A percentile compares a stretch with the other conserved stretches of the same genome.
Conservation (phyloP, 1,140 invertebrate species). For the Drosophila malerkotliana region DNA sequence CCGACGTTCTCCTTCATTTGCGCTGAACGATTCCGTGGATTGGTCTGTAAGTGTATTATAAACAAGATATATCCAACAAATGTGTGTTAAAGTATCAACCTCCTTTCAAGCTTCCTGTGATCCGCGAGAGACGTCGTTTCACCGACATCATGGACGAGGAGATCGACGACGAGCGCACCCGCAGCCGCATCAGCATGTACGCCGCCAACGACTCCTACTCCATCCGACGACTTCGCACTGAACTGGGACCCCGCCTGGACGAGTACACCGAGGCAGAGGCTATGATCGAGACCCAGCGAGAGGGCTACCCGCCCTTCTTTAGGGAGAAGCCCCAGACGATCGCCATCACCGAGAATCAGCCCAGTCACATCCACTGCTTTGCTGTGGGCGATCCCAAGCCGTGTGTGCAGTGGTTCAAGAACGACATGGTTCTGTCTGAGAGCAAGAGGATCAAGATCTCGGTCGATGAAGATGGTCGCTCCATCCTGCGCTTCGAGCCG, state of each 20-base stretch:
- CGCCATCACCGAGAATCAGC: slow-evolving; percentile 91
- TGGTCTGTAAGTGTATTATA: slow-evolving; percentile 87
- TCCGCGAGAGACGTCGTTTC: slow-evolving; percentile 94
- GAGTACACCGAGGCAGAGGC: slow-evolving; percentile 93
- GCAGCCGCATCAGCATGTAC: slow-evolving; percentile 91
- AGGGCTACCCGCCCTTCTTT: slow-evolving; percentile 92
- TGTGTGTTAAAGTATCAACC: neutral
- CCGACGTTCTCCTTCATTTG: slow-evolving; percentile 88
- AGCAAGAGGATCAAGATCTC: slow-evolving; percentile 90
- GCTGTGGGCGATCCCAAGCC: slow-evolving; percentile 96
- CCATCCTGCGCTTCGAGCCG: slow-evolving; percentile 90
- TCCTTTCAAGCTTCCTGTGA: slow-evolving; percentile 89
- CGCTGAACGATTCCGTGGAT: slow-evolving; percentile 89
- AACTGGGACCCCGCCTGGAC: slow-evolving; percentile 91
- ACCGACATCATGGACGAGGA: slow-evolving; percentile 98
- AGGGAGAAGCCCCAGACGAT: slow-evolving; percentile 91
- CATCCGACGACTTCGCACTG: slow-evolving; percentile 90
- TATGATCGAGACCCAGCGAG: slow-evolving; percentile 91
- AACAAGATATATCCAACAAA: neutral
- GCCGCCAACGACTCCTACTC: slow-evolving; percentile 88
- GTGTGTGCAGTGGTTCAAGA: slow-evolving; percentile 97
- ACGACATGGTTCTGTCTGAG: slow-evolving; percentile 93
- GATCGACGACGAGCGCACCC: slow-evolving; percentile 93
- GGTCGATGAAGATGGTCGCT: slow-evolving; percentile 90
- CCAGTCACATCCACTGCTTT: slow-evolving; percentile 91